Percentiles rank a stretch among this genome's conserved stretches.
These are phyloP conservation scores for Lochmaea capreae DNA, from an alignment of 2,888 invertebrate genomes.

Conservation along the genomic window DNA sequence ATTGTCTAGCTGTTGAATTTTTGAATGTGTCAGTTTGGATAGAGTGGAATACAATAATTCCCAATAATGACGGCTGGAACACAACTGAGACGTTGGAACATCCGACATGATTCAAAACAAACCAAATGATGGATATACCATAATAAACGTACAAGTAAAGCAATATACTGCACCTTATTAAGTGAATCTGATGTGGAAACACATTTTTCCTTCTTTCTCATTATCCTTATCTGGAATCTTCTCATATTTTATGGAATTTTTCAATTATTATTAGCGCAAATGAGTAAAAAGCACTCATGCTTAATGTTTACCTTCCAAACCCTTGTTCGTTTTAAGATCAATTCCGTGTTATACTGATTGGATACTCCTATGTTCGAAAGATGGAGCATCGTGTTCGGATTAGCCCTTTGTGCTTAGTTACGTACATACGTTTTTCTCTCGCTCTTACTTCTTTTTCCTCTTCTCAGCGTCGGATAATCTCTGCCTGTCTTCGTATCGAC, in stretches of 20 bases:
- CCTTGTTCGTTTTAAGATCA: slow-evolving; percentile 23
- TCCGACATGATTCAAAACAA: no score
- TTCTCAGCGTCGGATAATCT: background rate
- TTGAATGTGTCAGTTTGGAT: no score
- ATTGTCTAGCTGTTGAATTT: no score
- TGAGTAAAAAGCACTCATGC: background rate
- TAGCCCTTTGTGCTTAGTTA: slow-evolving; percentile 25
- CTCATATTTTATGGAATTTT: background rate
- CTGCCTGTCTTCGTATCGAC: background rate
- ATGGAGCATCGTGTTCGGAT: slow-evolving; percentile 18
- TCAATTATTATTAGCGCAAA: background rate
- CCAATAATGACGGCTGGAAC: no score
- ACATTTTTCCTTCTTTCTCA: background rate
- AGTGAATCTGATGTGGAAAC: background rate
- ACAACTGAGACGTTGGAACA: no score
- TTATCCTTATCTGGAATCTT: background rate
- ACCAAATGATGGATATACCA: no score
- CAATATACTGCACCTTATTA: no score
- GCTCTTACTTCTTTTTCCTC: background rate
- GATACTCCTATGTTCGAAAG: slow-evolving; percentile 23
- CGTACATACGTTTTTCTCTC: background rate
- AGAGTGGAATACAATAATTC: no score
- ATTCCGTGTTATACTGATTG: slow-evolving; percentile 31
- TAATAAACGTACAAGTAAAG: no score
- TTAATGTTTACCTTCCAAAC: slow-evolving; percentile 5